phyloP scores from a whole-genome alignment of 2,797 vertebrate genomes.

The Sitta carolinensis region DNA sequence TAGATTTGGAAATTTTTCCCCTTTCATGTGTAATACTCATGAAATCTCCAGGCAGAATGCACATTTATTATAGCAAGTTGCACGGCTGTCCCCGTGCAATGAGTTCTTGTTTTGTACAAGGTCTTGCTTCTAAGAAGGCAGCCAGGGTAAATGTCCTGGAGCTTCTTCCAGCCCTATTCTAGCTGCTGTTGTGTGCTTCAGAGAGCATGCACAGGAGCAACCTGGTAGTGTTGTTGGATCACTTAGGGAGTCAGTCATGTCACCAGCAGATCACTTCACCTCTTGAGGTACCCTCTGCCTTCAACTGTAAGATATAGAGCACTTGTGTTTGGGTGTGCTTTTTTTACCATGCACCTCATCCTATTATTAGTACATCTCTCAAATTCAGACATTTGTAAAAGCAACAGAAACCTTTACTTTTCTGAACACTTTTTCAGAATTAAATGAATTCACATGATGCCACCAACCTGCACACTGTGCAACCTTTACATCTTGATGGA shows the following conservation, averaged over 20 bases:
- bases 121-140: neutral
- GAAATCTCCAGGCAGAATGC: neutral
- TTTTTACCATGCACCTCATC: neutral
- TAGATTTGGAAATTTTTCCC: neutral
- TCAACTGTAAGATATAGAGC: neutral
- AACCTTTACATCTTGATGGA: conserved; percentile 31
- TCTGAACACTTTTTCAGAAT: conserved; percentile 18
- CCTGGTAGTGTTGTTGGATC: neutral
- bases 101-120: neutral
- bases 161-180: neutral
- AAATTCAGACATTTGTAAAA: conserved; percentile 20
- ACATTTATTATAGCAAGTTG: neutral
- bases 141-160: neutral
- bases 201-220: neutral
- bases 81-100: neutral
- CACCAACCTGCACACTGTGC: neutral
- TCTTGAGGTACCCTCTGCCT: neutral
- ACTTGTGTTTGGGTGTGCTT: neutral
- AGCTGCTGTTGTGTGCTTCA: neutral
- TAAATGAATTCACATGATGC: conserved; percentile 28
- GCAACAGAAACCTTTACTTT: neutral
- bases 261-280: neutral
- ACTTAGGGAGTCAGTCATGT: neutral
- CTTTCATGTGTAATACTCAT: neutral
- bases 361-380: neutral